Evolutionary conservation across 1,140 invertebrate species (phyloP).

Genomic region (Physella acuta): DNA sequence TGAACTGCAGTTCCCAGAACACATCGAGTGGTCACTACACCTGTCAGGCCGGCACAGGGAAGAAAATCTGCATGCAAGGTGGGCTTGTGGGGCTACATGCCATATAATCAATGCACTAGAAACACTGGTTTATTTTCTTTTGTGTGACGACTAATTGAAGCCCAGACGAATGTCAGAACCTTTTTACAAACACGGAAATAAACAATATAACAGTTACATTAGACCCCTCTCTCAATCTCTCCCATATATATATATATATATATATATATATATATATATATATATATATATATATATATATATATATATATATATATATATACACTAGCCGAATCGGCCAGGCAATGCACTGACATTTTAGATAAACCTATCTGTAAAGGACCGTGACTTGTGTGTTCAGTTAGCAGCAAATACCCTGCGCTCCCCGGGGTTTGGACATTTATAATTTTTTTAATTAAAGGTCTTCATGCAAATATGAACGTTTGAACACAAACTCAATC

Average conservation of each 20-base stretch:
- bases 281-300: too few species aligned
- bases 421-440: too few species aligned
- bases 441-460: too few species aligned
- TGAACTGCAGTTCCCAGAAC: slow-evolving; percentile 24
- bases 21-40: slow-evolving; percentile 21
- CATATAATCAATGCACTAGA: background rate
- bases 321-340: too few species aligned
- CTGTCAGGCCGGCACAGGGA: slow-evolving; percentile 13
- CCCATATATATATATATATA: background rate
- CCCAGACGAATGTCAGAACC: background rate
- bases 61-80: slow-evolving; percentile 25
- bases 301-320: too few species aligned
- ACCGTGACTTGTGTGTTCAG: too few species aligned
- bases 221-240: background rate
- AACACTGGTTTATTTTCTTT: background rate
- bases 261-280: too few species aligned
- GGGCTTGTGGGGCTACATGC: background rate
- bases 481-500: too few species aligned
- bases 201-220: background rate
- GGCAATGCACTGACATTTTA: too few species aligned
- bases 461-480: too few species aligned
- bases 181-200: background rate
- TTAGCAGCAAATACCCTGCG: too few species aligned
- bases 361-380: too few species aligned
- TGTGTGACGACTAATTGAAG: background rate